These are phyloP conservation scores for Plectrocnemia conspersa DNA, from an alignment of 1,140 invertebrate genomes.

Conservation along the genomic window DNA sequence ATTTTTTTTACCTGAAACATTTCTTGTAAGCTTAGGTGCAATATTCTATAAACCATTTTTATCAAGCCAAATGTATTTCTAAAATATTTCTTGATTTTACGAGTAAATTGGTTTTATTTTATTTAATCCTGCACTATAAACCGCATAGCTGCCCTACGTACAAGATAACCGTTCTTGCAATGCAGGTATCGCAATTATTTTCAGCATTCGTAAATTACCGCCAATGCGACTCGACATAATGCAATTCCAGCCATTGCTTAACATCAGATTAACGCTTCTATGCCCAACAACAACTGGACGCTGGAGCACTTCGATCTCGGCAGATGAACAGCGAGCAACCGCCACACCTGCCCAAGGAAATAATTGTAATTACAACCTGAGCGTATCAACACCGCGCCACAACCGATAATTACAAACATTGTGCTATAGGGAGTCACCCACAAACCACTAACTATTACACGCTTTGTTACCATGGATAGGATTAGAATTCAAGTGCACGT, in stretches of 20 bases:
- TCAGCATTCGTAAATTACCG: background rate
- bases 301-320: too few relatives aligned
- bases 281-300: too few relatives aligned
- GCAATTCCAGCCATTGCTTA: constrained; percentile 4
- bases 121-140: background rate
- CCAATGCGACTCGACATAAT: background rate
- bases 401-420: constrained; percentile 13
- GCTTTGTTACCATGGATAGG: too few relatives aligned
- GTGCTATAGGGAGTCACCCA: background rate
- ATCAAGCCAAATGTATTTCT: too few relatives aligned
- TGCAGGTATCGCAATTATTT: background rate
- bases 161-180: background rate
- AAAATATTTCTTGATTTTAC: too few relatives aligned
- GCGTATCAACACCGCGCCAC: constrained; percentile 4
- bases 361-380: constrained; percentile 20
- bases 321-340: too few relatives aligned
- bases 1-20: too few relatives aligned
- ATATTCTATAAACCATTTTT: too few relatives aligned
- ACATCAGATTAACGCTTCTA: constrained; percentile 22
- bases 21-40: too few relatives aligned
- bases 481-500: too few relatives aligned
- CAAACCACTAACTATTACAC: too few relatives aligned
- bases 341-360: constrained; percentile 22
- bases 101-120: background rate
- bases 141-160: background rate